Evolutionary conservation across 2,797 vertebrate genomes (phyloP).

Genomic region (Sebastes aleutianus): DNA sequence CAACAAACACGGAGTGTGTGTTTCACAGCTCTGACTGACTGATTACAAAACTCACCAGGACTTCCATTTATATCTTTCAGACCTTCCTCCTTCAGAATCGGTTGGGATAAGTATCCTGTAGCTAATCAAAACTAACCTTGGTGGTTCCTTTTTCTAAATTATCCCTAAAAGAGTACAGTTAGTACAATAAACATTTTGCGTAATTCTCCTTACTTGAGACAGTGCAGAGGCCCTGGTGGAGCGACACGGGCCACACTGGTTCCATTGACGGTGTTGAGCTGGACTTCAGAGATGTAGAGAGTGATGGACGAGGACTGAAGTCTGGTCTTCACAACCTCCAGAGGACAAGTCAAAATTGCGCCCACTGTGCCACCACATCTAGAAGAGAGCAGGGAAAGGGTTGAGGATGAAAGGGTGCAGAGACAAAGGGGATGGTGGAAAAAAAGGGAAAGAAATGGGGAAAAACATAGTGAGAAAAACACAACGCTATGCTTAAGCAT

Average conservation of each 20-base stretch:
- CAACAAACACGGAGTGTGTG: background rate
- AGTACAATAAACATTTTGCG: background rate
- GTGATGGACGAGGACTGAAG: conserved; percentile 96
- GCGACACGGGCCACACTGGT: conserved; percentile 89
- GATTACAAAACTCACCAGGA: background rate
- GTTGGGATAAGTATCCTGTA: background rate
- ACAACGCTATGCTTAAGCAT: background rate
- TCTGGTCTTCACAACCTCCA: conserved; percentile 98
- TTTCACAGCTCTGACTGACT: background rate
- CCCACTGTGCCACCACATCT: conserved; percentile 99
- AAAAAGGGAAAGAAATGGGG: background rate
- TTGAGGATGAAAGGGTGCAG: background rate
- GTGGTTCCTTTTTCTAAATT: background rate
- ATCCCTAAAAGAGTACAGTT: background rate
- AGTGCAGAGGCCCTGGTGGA: conserved; percentile 93
- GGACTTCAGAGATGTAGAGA: conserved; percentile 95
- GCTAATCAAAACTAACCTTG: background rate
- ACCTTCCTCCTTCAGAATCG: background rate
- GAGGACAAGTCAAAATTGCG: conserved; percentile 97
- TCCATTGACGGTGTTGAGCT: conserved; percentile 92
- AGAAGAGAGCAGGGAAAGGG: background rate
- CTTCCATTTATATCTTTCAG: background rate
- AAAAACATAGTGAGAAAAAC: background rate
- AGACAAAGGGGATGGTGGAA: background rate
- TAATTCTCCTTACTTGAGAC: conserved; percentile 91